Evolutionary conservation across 2,797 vertebrate genomes (phyloP).

Genomic region (Amblyopsis hoosieri): DNA sequence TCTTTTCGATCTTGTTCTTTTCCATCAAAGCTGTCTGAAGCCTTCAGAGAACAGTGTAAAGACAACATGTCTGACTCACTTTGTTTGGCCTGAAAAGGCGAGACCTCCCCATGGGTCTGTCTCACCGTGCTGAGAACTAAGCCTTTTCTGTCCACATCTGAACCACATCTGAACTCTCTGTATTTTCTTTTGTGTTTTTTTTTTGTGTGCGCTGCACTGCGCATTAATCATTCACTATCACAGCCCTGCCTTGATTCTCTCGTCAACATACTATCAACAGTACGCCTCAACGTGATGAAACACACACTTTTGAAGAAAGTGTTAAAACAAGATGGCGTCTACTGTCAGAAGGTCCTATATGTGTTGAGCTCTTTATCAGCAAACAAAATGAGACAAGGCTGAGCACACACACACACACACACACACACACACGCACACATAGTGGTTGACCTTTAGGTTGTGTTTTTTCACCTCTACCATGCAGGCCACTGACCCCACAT

Average conservation of each 20-base stretch:
- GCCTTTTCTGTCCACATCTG: slow-evolving; percentile 29
- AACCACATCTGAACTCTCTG: slow-evolving; percentile 29
- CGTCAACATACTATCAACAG: slow-evolving; percentile 4
- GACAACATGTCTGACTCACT: slow-evolving; percentile 55
- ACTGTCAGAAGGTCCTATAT: slow-evolving; percentile 30
- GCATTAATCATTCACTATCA: slow-evolving; percentile 55
- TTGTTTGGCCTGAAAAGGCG: slow-evolving; percentile 58
- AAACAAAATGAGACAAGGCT: slow-evolving; percentile 39
- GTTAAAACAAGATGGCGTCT: slow-evolving; percentile 27
- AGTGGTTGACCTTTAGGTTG: slow-evolving; percentile 45
- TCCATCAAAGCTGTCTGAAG: slow-evolving; percentile 51
- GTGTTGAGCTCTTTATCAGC: slow-evolving; percentile 47
- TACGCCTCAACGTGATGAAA: slow-evolving; percentile 31
- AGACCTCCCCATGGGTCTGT: slow-evolving; percentile 44
- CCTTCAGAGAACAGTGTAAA: slow-evolving; percentile 47
- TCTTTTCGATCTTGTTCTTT: slow-evolving; percentile 49
- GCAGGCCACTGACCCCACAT: slow-evolving; percentile 58
- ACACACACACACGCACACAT: slow-evolving; percentile 27
- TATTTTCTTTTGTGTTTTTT: slow-evolving; percentile 8
- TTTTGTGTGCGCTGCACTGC: too few species aligned
- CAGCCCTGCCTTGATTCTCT: slow-evolving; percentile 24
- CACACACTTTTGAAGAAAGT: slow-evolving; percentile 32
- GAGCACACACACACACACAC: slow-evolving; percentile 20
- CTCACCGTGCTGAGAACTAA: slow-evolving; percentile 28
- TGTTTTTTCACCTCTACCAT: slow-evolving; percentile 54